These are phyloP conservation scores for Nycticryphes semicollaris DNA, from an alignment of 2,113 vertebrate species.

Conservation along the genomic window DNA sequence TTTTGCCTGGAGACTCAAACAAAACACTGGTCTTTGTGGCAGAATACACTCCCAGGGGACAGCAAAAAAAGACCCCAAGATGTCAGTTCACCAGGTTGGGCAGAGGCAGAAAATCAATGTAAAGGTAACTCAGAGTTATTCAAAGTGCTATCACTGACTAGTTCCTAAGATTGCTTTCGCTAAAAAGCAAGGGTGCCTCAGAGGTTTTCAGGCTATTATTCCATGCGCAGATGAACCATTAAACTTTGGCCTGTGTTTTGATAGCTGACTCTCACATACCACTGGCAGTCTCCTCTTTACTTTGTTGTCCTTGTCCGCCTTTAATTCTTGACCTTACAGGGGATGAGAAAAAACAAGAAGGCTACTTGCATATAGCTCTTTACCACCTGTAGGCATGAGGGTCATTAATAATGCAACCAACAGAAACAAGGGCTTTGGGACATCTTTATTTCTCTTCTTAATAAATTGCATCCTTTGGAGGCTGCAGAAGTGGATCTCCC, in stretches of 20 bases:
- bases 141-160: too few relatives aligned
- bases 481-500: neutral
- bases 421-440: slow-evolving; percentile 17
- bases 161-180: neutral
- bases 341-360: neutral
- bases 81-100: neutral
- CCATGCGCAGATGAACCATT: neutral
- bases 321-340: neutral
- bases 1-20: neutral
- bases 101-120: neutral
- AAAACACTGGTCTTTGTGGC: neutral
- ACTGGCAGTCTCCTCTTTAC: neutral
- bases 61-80: neutral
- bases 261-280: fast-evolving
- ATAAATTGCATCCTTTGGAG: slow-evolving; percentile 18
- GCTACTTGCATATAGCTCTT: neutral
- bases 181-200: neutral
- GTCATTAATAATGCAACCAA: neutral
- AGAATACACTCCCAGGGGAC: neutral
- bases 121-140: neutral
- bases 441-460: neutral
- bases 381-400: neutral
- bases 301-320: neutral
- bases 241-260: neutral
- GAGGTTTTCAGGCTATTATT: neutral